These are phyloP conservation scores for Budorcas taxicolor DNA, from an alignment of 2,113 vertebrate species.

Conservation along the genomic window DNA sequence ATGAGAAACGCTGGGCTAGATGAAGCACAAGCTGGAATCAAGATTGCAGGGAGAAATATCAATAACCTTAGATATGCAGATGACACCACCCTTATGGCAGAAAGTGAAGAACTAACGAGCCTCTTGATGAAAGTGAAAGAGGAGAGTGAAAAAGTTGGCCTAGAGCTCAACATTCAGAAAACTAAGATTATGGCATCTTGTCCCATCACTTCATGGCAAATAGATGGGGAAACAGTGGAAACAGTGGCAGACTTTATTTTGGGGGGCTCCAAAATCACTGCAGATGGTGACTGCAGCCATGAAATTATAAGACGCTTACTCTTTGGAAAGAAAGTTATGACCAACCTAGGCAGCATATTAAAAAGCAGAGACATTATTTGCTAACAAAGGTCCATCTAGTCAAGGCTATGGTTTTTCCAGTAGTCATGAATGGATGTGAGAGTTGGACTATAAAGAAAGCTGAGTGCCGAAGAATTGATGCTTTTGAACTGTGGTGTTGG, in stretches of 20 bases:
- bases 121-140: too few species aligned
- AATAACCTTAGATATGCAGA: too few species aligned
- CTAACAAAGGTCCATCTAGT: background rate
- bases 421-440: background rate
- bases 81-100: too few species aligned
- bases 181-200: too few species aligned
- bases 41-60: too few species aligned
- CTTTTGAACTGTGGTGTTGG: background rate
- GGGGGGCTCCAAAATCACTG: accelerated
- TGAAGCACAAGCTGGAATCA: too few species aligned
- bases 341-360: background rate
- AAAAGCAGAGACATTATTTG: background rate
- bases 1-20: too few species aligned
- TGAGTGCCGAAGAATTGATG: background rate
- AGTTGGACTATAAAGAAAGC: background rate
- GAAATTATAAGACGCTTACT: background rate
- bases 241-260: background rate
- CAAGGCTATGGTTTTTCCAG: background rate
- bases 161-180: too few species aligned
- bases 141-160: too few species aligned
- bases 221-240: background rate
- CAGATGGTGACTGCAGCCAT: background rate
- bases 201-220: background rate
- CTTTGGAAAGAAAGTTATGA: background rate
- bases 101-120: too few species aligned